Evolutionary conservation across 2,797 vertebrate species (phyloP), one percentile per base, ranked within the genome.

Genomic region (Phyllotis vaccarum): DNA sequence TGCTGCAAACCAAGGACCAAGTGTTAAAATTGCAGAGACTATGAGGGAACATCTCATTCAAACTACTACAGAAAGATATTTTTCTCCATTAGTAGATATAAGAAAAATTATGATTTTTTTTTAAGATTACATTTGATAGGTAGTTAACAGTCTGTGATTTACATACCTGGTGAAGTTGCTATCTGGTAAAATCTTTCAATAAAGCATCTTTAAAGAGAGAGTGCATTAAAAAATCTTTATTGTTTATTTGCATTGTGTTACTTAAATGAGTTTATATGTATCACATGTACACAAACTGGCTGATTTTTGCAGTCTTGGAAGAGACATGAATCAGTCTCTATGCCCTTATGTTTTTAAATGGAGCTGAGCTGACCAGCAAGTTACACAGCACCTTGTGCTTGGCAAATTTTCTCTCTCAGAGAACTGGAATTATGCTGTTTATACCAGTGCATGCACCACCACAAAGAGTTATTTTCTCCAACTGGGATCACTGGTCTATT

Each of bases 151-250:
- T 31, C 37, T 58, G 0, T 7, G 16, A 37, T 46, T 78, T 79
- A 27, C 37, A n/a, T 31, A 16, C 3, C 2, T 34, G 0, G 0
- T 16, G 58, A 12, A 78, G 83, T n/a, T 85, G 49, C 0, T 17
- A 40, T 10, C 9, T 43, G 14, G 49, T 40, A 60, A 85, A 21
- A 43, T n/a, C 12, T 46, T 4, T 9, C 40, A 27, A 70, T 37
- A 27, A 70, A 24, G 40, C 29, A 62, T 62, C 60, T 49, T 49
- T 49, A 49, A 49, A 49, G 46, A 49, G 46, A 49, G 46, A 49
- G 9, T 49, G 46, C 46, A 49, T 49, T 49, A 49, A 49, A 62
- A 79, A 79, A 46, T 9, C 6, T 14, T 37, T 37, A 54, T n/a
- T 60, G 37, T 58, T 62, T 62, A 43, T 10, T 62, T 82, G 27